A percentile compares a stretch with the other conserved stretches of the same genome.
phyloP scores from a whole-genome alignment of 1,140 invertebrate genomes.

The Heterodera schachtii region DNA sequence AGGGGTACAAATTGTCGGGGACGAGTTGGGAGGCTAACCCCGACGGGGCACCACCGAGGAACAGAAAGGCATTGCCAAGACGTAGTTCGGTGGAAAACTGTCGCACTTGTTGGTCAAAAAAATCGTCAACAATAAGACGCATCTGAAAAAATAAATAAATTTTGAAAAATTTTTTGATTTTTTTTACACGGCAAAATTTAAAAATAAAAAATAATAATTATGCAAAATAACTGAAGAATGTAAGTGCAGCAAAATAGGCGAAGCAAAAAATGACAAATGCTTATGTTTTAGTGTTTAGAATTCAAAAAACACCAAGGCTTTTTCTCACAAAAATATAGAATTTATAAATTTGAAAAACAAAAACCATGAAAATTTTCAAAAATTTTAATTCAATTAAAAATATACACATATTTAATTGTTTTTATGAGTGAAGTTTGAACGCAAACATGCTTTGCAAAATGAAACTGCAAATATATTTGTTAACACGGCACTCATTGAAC shows the following conservation, averaged over 20 bases:
- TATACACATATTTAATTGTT: too few species aligned
- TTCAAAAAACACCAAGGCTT: too few species aligned
- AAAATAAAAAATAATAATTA: conserved; percentile 7
- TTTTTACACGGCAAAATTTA: conserved; percentile 25
- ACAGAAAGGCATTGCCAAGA: conserved; percentile 72
- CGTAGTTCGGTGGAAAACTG: conserved; percentile 88
- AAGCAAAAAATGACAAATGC: neutral
- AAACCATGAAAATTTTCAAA: too few species aligned
- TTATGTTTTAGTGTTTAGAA: too few species aligned
- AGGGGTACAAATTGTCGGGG: conserved; percentile 74
- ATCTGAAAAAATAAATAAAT: conserved; percentile 66
- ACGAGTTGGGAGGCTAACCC: conserved; percentile 73
- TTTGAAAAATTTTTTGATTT: conserved; percentile 24
- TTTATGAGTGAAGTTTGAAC: too few species aligned
- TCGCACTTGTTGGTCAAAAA: conserved; percentile 80
- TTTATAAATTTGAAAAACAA: too few species aligned
- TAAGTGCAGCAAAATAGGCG: neutral
- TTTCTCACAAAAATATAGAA: too few species aligned
- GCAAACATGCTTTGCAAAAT: too few species aligned
- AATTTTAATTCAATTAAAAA: too few species aligned
- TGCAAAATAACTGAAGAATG: neutral
- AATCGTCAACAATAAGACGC: conserved; percentile 83
- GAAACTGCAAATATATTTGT: neutral
- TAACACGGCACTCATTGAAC: conserved; percentile 3
- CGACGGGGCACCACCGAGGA: conserved; percentile 85